Conservation (phyloP, 2,113 vertebrate genomes). For the Desmodus rotundus region DNA sequence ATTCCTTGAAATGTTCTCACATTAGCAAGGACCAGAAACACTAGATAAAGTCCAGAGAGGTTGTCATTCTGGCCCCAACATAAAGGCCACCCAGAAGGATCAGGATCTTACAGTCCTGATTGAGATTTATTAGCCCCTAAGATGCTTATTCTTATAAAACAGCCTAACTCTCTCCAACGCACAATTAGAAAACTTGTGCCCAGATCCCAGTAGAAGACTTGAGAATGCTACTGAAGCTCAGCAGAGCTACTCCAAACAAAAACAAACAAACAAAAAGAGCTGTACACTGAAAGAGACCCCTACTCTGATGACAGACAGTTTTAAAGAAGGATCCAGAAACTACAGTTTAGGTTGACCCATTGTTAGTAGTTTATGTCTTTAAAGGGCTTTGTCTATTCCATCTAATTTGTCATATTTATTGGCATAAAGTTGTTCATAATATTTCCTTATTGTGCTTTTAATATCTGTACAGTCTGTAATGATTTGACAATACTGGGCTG, state of each 20-base stretch:
- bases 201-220: constrained; percentile 15
- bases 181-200: constrained; percentile 4
- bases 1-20: constrained; percentile 78
- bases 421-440: not conserved
- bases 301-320: not conserved
- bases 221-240: constrained; percentile 31
- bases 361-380: not conserved
- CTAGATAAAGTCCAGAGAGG: constrained; percentile 60
- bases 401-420: not conserved
- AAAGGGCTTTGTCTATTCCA: not conserved
- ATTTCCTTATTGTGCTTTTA: not conserved
- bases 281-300: not conserved
- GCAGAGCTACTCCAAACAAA: not conserved
- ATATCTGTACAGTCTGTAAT: not conserved
- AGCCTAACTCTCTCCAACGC: constrained; percentile 22
- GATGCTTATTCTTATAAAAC: constrained; percentile 31
- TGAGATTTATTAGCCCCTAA: constrained; percentile 39
- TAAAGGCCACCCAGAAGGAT: constrained; percentile 77
- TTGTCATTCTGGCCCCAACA: constrained; percentile 53
- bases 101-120: constrained; percentile 65
- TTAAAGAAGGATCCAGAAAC: constrained; percentile 23
- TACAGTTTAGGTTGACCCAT: not conserved
- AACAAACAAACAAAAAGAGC: not conserved
- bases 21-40: constrained; percentile 59
- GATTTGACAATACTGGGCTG: not conserved